Conservation (phyloP, 2,888 invertebrate species). For the Amphipoea oculea region DNA sequence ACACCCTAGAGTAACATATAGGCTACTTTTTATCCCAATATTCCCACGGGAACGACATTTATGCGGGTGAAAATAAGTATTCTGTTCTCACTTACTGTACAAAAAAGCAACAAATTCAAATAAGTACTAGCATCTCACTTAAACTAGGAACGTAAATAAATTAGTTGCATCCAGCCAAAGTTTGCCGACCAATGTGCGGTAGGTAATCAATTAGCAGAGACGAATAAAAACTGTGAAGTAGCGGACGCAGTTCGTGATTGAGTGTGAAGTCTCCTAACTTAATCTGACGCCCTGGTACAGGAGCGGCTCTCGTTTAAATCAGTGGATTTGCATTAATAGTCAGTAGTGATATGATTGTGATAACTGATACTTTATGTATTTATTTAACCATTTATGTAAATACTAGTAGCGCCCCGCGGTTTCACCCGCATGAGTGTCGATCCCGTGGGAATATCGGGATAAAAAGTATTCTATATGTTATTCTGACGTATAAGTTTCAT, state of each 20-base stretch:
- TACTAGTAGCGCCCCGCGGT: too few relatives aligned
- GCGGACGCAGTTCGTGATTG: constrained; percentile 34
- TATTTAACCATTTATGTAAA: too few relatives aligned
- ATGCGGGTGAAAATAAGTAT: not conserved
- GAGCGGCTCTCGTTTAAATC: not conserved
- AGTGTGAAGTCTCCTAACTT: constrained; percentile 36
- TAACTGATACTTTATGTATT: too few relatives aligned
- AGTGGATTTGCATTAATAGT: not conserved
- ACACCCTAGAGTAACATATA: too few relatives aligned
- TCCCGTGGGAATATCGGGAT: too few relatives aligned
- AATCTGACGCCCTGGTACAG: constrained; percentile 12
- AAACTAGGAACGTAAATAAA: constrained; percentile 50
- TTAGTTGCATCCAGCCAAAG: constrained; percentile 51
- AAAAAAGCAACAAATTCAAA: constrained; percentile 29
- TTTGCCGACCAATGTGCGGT: constrained; percentile 50
- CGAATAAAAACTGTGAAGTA: constrained; percentile 52
- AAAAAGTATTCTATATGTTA: too few relatives aligned
- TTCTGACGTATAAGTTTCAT: too few relatives aligned
- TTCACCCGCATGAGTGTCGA: too few relatives aligned
- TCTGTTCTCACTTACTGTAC: not conserved
- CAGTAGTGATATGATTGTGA: not conserved
- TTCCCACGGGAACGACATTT: too few relatives aligned
- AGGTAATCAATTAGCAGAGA: constrained; percentile 52
- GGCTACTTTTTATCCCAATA: too few relatives aligned
- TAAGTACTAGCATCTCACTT: constrained; percentile 4